phyloP scores from a whole-genome alignment of 2,797 vertebrate species.

The Periparus ater region DNA sequence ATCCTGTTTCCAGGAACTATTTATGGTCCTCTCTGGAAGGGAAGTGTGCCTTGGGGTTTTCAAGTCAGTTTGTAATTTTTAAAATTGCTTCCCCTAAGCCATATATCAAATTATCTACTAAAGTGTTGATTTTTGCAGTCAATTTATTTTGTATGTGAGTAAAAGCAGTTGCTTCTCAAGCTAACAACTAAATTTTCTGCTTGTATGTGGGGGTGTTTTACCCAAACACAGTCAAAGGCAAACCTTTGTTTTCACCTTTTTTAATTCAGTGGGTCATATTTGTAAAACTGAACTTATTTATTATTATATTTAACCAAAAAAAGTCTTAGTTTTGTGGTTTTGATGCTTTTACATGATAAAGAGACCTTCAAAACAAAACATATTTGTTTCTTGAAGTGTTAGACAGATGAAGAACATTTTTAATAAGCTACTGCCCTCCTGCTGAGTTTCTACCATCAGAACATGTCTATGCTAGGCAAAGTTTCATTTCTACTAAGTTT shows the following conservation, averaged over 20 bases:
- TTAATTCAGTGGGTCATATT: background rate
- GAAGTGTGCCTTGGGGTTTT: background rate
- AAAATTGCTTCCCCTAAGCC: background rate
- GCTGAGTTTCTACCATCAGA: conserved; percentile 72
- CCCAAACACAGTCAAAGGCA: background rate
- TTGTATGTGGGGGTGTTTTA: background rate
- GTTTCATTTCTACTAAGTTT: conserved; percentile 75
- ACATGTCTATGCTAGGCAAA: conserved; percentile 86
- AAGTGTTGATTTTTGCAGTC: background rate
- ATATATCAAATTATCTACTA: background rate
- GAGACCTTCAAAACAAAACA: conserved; percentile 20
- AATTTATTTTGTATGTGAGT: background rate
- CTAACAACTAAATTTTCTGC: background rate
- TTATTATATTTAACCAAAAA: background rate
- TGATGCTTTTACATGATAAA: background rate
- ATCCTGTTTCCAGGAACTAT: background rate
- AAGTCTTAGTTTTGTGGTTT: background rate
- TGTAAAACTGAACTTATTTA: background rate
- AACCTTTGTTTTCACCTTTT: background rate
- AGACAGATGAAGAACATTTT: conserved; percentile 59
- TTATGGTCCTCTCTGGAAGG: background rate
- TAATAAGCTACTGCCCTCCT: conserved; percentile 71
- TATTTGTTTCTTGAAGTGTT: conserved; percentile 28
- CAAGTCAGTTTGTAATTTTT: background rate
- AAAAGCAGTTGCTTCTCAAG: background rate